A percentile compares a stretch with the other conserved stretches of the same genome.
phyloP scores from a whole-genome alignment of 1,140 invertebrate species.

The Probaryconus sp. region DNA sequence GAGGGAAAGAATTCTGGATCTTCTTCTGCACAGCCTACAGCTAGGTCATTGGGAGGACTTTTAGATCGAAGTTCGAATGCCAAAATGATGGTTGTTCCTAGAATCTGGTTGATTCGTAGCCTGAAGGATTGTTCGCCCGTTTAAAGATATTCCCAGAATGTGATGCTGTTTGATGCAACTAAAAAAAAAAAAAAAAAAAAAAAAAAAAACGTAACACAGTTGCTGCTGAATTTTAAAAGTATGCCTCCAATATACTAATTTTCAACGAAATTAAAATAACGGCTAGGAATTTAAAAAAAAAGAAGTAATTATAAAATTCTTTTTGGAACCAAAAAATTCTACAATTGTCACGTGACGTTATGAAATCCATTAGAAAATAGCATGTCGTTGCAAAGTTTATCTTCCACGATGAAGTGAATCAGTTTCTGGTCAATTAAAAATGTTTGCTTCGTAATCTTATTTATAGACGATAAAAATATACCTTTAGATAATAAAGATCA shows the following conservation, averaged over 20 bases:
- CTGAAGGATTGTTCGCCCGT: conserved; percentile 21
- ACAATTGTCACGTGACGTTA: too few species aligned
- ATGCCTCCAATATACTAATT: too few species aligned
- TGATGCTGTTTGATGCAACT: conserved; percentile 12
- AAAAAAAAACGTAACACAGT: conserved; percentile 51
- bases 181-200: conserved; percentile 18
- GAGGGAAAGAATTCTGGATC: conserved; percentile 7
- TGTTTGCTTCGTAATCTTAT: not conserved
- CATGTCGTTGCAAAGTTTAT: too few species aligned
- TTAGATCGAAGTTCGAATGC: conserved; percentile 27
- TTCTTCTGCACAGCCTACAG: conserved; percentile 31
- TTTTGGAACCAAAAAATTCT: too few species aligned
- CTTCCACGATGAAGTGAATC: too few species aligned
- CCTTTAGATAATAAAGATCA: conserved; percentile 4
- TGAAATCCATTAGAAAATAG: too few species aligned
- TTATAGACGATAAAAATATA: not conserved
- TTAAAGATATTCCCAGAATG: conserved; percentile 28
- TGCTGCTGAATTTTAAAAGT: conserved; percentile 26
- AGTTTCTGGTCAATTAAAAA: too few species aligned
- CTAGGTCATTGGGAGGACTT: conserved; percentile 36
- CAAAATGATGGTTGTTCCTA: conserved; percentile 40
- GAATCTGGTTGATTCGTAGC: conserved; percentile 43
- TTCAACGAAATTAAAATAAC: too few species aligned
- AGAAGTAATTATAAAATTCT: too few species aligned
- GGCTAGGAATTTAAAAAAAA: too few species aligned